Percentiles rank a stretch among this genome's conserved stretches.
phyloP scores from a whole-genome alignment of 2,113 vertebrate species.

The Albula goreensis region DNA sequence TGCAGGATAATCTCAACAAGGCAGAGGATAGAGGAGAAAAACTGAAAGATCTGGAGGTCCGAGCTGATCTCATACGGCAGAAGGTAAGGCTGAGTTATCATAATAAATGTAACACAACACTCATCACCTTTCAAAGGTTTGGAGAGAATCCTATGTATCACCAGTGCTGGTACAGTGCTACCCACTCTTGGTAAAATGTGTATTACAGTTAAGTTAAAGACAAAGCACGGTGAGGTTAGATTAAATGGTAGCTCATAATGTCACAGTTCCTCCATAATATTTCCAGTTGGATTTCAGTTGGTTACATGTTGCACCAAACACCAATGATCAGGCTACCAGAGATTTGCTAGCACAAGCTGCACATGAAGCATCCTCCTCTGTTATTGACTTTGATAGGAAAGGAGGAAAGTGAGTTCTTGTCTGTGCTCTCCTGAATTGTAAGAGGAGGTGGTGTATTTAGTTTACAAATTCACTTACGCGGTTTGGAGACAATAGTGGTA shows the following conservation, averaged over 20 bases:
- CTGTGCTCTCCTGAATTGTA: no score
- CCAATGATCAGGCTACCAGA: no score
- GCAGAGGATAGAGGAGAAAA: constrained; percentile 32
- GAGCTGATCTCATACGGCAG: constrained; percentile 24
- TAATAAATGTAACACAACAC: no score
- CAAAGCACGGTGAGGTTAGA: background rate
- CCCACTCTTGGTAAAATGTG: background rate
- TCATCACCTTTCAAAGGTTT: background rate
- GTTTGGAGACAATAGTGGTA: no score
- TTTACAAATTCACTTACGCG: no score
- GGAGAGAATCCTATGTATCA: background rate
- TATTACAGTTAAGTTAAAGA: background rate
- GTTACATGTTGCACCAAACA: no score
- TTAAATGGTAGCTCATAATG: background rate
- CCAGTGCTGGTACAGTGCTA: background rate
- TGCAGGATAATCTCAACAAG: constrained; percentile 42
- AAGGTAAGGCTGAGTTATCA: constrained; percentile 28
- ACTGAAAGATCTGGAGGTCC: constrained; percentile 33
- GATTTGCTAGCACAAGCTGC: no score
- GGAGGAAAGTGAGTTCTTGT: no score
- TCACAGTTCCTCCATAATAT: background rate
- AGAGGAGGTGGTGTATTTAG: no score
- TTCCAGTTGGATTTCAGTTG: no score
- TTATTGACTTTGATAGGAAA: no score
- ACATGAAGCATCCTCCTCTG: no score